Percentiles rank a stretch among this genome's conserved stretches.
Conservation (phyloP, 2,113 vertebrate species). For the Caretta caretta region DNA sequence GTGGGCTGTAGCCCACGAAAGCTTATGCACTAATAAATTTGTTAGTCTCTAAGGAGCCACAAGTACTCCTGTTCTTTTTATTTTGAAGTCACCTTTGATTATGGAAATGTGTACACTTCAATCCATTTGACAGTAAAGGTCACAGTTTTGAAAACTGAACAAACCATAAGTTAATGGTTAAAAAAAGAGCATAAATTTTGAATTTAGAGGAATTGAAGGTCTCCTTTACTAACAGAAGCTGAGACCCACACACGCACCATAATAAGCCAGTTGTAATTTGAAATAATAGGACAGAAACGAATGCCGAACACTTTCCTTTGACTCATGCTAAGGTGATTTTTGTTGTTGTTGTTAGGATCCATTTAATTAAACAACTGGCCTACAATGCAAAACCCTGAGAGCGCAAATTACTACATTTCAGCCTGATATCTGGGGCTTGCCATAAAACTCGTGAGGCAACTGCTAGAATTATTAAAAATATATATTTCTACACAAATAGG, state of each 20-base stretch:
- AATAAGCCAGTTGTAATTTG: not conserved
- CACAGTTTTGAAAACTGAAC: not conserved
- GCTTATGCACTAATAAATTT: too few relatives aligned
- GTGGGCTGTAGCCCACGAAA: too few relatives aligned
- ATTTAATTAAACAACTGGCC: not conserved
- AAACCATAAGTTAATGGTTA: not conserved
- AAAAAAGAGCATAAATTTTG: not conserved
- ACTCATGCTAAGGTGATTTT: not conserved
- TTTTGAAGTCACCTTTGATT: not conserved
- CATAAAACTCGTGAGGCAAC: constrained; percentile 2
- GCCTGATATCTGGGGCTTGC: not conserved
- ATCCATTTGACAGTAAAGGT: not conserved
- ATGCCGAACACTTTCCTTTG: not conserved
- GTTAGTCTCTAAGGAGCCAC: too few relatives aligned
- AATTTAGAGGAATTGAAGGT: not conserved
- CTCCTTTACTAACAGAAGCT: not conserved
- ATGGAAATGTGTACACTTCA: fast-evolving
- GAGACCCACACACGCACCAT: not conserved
- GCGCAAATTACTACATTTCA: not conserved
- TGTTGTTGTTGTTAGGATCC: not conserved
- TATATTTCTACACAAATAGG: constrained; percentile 33
- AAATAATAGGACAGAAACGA: not conserved
- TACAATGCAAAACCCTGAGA: not conserved
- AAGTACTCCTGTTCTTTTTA: not conserved
- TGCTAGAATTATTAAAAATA: not conserved